Conservation (phyloP, 2,888 invertebrate species). For the Sphecodes monilicornis region DNA sequence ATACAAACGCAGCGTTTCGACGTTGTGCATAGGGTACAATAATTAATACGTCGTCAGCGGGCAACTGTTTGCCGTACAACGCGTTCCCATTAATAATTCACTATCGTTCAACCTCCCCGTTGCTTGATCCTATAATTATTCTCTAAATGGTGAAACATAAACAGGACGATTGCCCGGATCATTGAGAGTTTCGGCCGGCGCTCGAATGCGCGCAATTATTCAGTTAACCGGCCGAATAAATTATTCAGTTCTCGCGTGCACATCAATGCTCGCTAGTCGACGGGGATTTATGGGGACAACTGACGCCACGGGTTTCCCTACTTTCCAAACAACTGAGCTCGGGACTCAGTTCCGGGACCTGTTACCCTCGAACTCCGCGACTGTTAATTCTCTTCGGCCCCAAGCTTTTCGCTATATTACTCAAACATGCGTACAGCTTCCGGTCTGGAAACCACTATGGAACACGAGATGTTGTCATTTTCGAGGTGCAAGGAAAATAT, state of each 20-base stretch:
- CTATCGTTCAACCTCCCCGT: slow-evolving; percentile 20
- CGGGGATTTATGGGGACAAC: slow-evolving; percentile 28
- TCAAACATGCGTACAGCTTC: background rate
- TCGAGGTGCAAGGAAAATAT: background rate
- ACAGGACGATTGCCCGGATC: slow-evolving; percentile 62
- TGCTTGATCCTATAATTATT: slow-evolving; percentile 66
- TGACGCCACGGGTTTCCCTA: slow-evolving; percentile 17
- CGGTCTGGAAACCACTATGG: background rate
- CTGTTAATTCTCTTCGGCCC: background rate
- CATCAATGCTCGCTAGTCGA: slow-evolving; percentile 50
- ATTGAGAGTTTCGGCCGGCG: slow-evolving; percentile 47
- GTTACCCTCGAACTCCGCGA: slow-evolving; percentile 4
- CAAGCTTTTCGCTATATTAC: background rate
- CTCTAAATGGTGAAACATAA: slow-evolving; percentile 65
- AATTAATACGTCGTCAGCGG: slow-evolving; percentile 51
- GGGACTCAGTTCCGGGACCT: background rate
- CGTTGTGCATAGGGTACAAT: slow-evolving; percentile 40
- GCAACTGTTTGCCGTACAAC: slow-evolving; percentile 30
- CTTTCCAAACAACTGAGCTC: slow-evolving; percentile 8
- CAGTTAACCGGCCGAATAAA: slow-evolving; percentile 63
- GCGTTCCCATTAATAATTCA: slow-evolving; percentile 67
- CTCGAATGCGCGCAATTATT: slow-evolving; percentile 60
- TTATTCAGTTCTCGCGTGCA: slow-evolving; percentile 55
- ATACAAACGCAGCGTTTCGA: slow-evolving; percentile 7
- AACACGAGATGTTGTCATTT: background rate